These are phyloP conservation scores for Rhea americana DNA, from an alignment of 2,113 vertebrate genomes.

Conservation along the genomic window DNA sequence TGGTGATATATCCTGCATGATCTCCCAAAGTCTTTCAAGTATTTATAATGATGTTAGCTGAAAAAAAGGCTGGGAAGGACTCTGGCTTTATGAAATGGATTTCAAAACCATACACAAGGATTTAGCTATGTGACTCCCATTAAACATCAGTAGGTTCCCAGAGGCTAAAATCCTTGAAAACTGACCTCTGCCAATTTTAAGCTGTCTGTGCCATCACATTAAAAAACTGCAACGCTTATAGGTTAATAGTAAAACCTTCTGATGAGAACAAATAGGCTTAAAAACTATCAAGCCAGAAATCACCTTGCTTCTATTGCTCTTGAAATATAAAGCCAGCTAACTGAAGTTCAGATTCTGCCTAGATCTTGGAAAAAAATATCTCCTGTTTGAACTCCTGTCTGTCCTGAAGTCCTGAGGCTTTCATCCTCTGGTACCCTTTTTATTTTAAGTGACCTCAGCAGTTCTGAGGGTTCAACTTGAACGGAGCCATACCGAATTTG, in stretches of 20 bases:
- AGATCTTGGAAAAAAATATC: background rate
- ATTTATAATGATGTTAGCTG: constrained; percentile 50
- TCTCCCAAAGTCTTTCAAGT: constrained; percentile 65
- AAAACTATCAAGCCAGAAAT: background rate
- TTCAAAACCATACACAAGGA: background rate
- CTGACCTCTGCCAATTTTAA: constrained; percentile 19
- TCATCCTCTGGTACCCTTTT: background rate
- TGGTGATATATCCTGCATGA: constrained; percentile 39
- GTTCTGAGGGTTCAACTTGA: background rate
- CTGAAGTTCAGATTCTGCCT: background rate
- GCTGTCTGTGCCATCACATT: constrained; percentile 2
- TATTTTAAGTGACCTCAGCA: background rate
- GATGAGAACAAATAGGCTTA: constrained; percentile 13
- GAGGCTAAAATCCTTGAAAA: constrained; percentile 42
- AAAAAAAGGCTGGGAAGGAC: background rate
- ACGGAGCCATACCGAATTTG: background rate
- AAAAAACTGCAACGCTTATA: background rate
- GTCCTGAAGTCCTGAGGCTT: background rate
- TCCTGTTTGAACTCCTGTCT: background rate
- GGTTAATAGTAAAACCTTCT: background rate
- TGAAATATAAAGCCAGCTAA: constrained; percentile 5
- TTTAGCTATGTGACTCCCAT: constrained; percentile 9
- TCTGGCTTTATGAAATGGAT: constrained; percentile 35
- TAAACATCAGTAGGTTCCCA: constrained; percentile 21
- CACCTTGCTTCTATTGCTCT: background rate